A percentile compares a stretch with the other conserved stretches of the same genome.
Conservation (phyloP, 2,797 vertebrate species). For the Chrosomus eos region DNA sequence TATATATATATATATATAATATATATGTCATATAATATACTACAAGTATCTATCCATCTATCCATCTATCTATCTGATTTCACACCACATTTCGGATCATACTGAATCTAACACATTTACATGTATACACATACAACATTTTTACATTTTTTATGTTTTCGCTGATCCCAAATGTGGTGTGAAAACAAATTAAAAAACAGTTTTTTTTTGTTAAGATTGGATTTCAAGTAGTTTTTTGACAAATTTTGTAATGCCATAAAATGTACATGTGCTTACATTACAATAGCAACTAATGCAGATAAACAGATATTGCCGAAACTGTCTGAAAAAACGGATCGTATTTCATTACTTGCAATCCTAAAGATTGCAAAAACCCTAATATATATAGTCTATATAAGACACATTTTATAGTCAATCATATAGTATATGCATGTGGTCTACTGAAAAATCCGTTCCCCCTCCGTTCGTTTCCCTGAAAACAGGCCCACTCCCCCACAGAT, state of each 20-base stretch:
- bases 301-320: neutral
- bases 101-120: too few relatives aligned
- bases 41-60: too few relatives aligned
- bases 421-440: neutral
- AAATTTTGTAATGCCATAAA: neutral
- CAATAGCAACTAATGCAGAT: neutral
- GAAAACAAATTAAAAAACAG: neutral
- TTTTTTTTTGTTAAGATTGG: neutral
- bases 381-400: neutral
- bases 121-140: too few relatives aligned
- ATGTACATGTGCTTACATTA: neutral
- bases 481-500: constrained; percentile 73
- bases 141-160: too few relatives aligned
- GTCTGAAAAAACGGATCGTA: neutral
- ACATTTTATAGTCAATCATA: neutral
- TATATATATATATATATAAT: too few relatives aligned
- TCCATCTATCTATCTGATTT: too few relatives aligned
- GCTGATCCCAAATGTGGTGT: neutral
- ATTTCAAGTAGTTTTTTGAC: neutral
- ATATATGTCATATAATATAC: too few relatives aligned
- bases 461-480: constrained; percentile 55
- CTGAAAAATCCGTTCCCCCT: constrained; percentile 54
- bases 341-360: neutral
- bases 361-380: neutral
- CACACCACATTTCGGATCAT: too few relatives aligned